Evolutionary conservation across 2,888 invertebrate genomes (phyloP), one percentile per base, ranked within the genome.

Genomic region (Uropetala carovei): DNA sequence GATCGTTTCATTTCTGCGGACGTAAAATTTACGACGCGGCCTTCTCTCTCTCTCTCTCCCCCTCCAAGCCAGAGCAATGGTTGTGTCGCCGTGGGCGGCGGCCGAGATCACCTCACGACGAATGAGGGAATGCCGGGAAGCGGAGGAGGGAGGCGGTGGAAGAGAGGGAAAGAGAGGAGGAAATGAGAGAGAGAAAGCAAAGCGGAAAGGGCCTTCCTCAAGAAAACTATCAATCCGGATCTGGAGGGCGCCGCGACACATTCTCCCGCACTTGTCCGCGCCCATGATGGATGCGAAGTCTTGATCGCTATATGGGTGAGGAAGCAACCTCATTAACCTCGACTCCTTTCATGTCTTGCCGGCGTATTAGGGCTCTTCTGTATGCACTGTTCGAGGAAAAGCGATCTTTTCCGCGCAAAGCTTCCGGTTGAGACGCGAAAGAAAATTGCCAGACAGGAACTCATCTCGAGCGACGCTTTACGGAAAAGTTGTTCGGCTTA

Each of bases 11-110:
- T 75, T 75, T 27, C 18, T 13, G 27, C 13, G 18, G 75, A 27
- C 75, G 27, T 75, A 27, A 75, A 75, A 75, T 75, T 75, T 75
- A 75, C 27, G 75, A 75, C 75, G 75, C 22, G 75, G n/a, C 18
- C 18, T 18, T 18, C 18, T 5, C 43, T 43, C 43, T 43, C 43
- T 43, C 43, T 43, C 43, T 43, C 43, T 43, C 43, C 43, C 43
- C 5, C 43, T n/a, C n/a, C n/a, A n/a, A n/a, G n/a, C n/a, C n/a
- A n/a, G n/a, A n/a, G n/a, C n/a, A n/a, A n/a, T n/a, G n/a, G n/a
- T n/a, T n/a, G n/a, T n/a, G 43, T 43, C 5, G 43, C 43, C 43
- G 43, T 43, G 43, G 22, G n/a, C 68, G 68, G 9, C 22, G 75
- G 75, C 75, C 13, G 22, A 27, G 75, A 75, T 27, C 22, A 8